Conservation (phyloP, 2,113 vertebrate genomes). For the Odocoileus hemionus region DNA sequence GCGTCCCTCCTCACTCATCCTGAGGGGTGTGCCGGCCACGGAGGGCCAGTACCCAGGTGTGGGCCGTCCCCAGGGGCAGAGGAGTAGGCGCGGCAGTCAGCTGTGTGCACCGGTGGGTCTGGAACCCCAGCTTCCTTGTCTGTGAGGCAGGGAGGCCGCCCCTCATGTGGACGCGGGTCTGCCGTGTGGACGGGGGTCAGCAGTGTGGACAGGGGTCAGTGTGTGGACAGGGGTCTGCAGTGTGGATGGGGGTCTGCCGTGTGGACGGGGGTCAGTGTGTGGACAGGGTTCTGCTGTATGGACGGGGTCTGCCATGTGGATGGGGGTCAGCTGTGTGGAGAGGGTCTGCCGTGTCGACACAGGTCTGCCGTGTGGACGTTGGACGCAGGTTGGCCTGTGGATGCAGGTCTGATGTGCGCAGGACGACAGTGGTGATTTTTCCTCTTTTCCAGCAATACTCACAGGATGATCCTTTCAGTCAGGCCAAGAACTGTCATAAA, state of each 20-base stretch:
- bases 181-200: accelerated
- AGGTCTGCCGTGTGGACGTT: accelerated
- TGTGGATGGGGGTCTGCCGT: accelerated
- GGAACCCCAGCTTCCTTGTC: background rate
- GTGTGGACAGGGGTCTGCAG: accelerated
- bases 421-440: background rate
- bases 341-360: accelerated
- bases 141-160: background rate
- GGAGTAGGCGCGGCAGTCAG: accelerated
- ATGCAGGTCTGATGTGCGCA: accelerated
- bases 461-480: background rate
- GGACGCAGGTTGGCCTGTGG: accelerated
- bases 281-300: accelerated
- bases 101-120: background rate
- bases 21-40: too few relatives aligned
- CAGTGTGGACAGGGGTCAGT: accelerated
- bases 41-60: background rate
- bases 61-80: accelerated
- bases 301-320: too few relatives aligned
- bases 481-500: background rate
- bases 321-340: too few relatives aligned
- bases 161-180: accelerated
- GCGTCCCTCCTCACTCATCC: background rate
- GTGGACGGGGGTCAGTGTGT: accelerated
- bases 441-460: background rate